Conservation (phyloP, 1,140 invertebrate species). For the Camponotus floridanus region DNA sequence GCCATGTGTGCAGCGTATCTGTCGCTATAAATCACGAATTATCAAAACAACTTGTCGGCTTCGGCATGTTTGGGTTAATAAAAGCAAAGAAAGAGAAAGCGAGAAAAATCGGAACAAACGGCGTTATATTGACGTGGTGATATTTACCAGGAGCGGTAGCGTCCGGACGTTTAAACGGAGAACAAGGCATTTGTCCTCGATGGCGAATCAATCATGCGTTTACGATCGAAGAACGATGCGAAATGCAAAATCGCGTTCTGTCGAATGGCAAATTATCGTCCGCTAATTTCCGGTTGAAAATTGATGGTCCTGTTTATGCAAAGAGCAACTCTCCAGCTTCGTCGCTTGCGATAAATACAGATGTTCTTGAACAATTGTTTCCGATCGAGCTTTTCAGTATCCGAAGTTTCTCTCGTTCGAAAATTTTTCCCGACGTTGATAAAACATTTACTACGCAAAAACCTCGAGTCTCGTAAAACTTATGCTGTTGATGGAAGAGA, state of each 20-base stretch:
- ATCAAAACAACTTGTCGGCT: slow-evolving; percentile 38
- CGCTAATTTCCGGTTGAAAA: slow-evolving; percentile 56
- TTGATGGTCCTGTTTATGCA: slow-evolving; percentile 58
- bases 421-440: neutral
- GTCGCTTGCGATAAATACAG: neutral
- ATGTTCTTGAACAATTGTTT: neutral
- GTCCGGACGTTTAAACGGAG: neutral
- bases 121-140: slow-evolving; percentile 1
- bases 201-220: slow-evolving; percentile 10
- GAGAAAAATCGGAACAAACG: neutral
- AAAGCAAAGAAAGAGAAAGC: neutral
- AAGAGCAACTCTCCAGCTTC: neutral
- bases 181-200: neutral
- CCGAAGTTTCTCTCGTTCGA: neutral
- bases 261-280: slow-evolving; percentile 24
- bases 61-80: slow-evolving; percentile 1
- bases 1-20: slow-evolving; percentile 22
- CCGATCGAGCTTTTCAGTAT: neutral
- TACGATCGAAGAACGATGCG: neutral
- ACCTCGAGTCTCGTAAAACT: neutral
- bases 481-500: neutral
- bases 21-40: slow-evolving; percentile 63
- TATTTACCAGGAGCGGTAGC: slow-evolving; percentile 49
- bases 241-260: slow-evolving; percentile 40
- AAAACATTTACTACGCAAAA: neutral